Evolutionary conservation across 2,797 vertebrate genomes (phyloP).

Genomic region (Lepus oiostolus): DNA sequence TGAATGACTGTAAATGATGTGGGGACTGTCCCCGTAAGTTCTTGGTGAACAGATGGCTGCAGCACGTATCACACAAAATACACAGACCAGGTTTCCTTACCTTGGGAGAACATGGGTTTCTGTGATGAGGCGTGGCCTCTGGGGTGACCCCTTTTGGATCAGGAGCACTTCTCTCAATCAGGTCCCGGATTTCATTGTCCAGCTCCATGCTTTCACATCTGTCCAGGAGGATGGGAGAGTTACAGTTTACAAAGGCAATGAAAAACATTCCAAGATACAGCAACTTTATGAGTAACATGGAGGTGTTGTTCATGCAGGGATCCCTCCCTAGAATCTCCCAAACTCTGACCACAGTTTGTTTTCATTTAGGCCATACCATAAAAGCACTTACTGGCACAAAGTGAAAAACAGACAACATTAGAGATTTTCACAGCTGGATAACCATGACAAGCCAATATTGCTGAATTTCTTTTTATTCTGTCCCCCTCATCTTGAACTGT

Average conservation of each 20-base stretch:
- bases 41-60: slow-evolving; percentile 53
- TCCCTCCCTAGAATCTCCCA: background rate
- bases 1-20: background rate
- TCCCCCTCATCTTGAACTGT: background rate
- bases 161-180: slow-evolving; percentile 81
- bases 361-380: background rate
- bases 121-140: background rate
- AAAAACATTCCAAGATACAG: background rate
- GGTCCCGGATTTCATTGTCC: slow-evolving; percentile 84
- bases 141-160: background rate
- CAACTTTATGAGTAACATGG: background rate
- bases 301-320: too few relatives aligned
- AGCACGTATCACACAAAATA: background rate
- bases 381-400: background rate
- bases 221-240: slow-evolving; percentile 20
- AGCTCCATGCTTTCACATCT: slow-evolving; percentile 89
- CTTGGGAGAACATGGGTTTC: slow-evolving; percentile 63
- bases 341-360: background rate
- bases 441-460: background rate
- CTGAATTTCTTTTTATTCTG: background rate
- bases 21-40: slow-evolving; percentile 40
- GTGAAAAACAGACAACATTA: background rate
- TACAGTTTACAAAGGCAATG: background rate
- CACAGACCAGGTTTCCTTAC: slow-evolving; percentile 80
- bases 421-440: background rate